Percentiles rank a stretch among this genome's conserved stretches.
phyloP scores from a whole-genome alignment of 2,797 vertebrate genomes.

The Pangasius krempfi region DNA sequence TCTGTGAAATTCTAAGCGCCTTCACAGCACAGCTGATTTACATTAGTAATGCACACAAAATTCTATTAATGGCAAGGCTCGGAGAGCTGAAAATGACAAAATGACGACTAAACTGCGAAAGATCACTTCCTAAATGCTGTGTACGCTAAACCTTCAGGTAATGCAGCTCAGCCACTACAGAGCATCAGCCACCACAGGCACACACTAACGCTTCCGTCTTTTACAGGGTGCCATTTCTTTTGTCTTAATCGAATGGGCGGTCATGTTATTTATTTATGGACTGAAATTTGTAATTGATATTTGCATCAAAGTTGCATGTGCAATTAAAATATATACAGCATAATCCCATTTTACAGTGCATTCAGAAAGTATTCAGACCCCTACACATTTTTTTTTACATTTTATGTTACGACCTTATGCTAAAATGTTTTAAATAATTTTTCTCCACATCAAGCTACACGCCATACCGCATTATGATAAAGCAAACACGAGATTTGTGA shows the following conservation, averaged over 20 bases:
- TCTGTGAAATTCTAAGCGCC: not conserved
- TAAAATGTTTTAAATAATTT: too few species aligned
- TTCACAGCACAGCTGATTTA: not conserved
- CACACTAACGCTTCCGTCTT: not conserved
- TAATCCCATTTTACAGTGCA: not conserved
- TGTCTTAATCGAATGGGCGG: not conserved
- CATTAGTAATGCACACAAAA: not conserved
- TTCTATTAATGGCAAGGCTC: not conserved
- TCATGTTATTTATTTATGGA: not conserved
- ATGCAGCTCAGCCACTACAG: too few species aligned
- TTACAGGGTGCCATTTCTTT: not conserved
- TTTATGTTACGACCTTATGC: too few species aligned
- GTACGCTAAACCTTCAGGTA: not conserved
- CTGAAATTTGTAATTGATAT: not conserved
- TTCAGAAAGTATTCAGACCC: conserved; percentile 8
- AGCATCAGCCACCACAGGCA: not conserved
- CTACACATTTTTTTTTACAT: not conserved
- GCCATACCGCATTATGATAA: too few species aligned
- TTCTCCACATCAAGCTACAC: too few species aligned
- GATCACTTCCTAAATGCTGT: not conserved
- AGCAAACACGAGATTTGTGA: too few species aligned
- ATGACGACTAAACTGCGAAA: not conserved
- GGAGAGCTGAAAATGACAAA: not conserved
- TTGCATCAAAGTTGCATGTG: not conserved
- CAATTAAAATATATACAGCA: not conserved